These are phyloP conservation scores for Sebastes melanostomus DNA, from an alignment of 2,797 vertebrate species.

Conservation along the genomic window DNA sequence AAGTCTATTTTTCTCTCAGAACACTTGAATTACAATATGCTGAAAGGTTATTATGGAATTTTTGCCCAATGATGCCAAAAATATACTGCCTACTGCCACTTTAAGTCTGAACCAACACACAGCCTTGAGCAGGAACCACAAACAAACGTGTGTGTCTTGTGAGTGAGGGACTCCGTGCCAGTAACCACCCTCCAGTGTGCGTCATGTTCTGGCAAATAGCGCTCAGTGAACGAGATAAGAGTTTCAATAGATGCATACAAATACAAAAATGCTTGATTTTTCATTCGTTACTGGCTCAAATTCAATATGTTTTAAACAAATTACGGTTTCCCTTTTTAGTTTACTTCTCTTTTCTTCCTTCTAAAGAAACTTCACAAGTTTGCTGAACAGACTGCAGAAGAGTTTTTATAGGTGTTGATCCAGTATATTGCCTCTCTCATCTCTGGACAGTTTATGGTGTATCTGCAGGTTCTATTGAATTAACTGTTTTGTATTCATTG, in stretches of 20 bases:
- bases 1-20: accelerated
- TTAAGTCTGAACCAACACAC: neutral
- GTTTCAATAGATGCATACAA: neutral
- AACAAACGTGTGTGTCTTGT: neutral
- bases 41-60: no score
- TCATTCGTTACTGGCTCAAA: neutral
- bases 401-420: neutral
- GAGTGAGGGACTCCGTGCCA: neutral
- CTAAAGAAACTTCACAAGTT: neutral
- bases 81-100: no score
- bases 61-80: no score
- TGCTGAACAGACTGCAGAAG: no score
- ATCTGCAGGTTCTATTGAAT: neutral
- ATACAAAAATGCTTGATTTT: no score
- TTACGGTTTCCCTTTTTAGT: neutral
- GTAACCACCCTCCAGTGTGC: neutral
- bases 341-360: neutral
- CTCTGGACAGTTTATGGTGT: neutral
- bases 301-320: neutral
- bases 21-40: no score
- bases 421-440: neutral
- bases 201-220: neutral
- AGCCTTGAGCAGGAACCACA: neutral
- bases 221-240: neutral
- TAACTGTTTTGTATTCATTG: neutral